These are phyloP conservation scores for Dryas iulia DNA, from an alignment of 1,140 invertebrate species.

Conservation along the genomic window DNA sequence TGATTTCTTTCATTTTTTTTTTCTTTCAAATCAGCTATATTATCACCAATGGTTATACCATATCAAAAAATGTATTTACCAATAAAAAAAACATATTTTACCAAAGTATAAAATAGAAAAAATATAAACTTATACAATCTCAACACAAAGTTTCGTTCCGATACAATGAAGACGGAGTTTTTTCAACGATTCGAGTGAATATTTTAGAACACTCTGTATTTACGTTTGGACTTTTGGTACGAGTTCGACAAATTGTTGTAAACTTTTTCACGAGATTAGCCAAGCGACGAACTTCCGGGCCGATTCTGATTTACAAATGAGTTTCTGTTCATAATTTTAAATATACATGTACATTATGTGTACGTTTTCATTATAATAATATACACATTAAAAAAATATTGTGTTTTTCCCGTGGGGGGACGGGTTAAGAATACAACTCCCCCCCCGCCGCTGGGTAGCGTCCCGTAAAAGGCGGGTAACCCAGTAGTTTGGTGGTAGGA, in stretches of 20 bases:
- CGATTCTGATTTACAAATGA: slow-evolving; percentile 32
- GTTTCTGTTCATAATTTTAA: slow-evolving; percentile 9
- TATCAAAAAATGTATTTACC: background rate
- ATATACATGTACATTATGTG: no score
- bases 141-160: slow-evolving; percentile 32
- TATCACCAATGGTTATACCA: background rate
- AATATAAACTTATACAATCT: background rate
- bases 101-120: background rate
- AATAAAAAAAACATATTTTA: background rate
- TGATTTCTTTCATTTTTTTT: background rate
- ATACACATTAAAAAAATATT: no score
- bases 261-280: slow-evolving; percentile 40
- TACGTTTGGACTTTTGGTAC: slow-evolving; percentile 35
- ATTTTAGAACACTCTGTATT: slow-evolving; percentile 52
- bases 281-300: slow-evolving; percentile 26
- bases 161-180: slow-evolving; percentile 48
- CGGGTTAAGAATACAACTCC: no score
- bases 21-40: background rate
- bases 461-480: no score
- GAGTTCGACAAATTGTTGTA: slow-evolving; percentile 38
- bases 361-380: no score
- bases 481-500: no score
- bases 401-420: no score
- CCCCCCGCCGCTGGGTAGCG: no score
- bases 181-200: slow-evolving; percentile 41